phyloP scores from a whole-genome alignment of 2,797 vertebrate species.

The Coccyzus lansbergi region DNA sequence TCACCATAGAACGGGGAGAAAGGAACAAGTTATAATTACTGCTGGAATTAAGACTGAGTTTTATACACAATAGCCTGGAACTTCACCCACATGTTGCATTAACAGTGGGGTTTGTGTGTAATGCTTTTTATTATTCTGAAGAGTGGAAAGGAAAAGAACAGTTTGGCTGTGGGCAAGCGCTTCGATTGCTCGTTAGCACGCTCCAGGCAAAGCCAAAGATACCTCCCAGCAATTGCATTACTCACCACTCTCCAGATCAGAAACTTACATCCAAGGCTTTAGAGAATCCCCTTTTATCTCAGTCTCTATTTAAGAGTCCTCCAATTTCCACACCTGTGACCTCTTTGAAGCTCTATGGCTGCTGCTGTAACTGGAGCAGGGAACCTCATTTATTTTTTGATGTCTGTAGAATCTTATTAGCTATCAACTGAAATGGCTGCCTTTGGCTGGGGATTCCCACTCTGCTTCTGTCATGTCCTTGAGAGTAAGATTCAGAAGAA shows the following conservation, averaged over 20 bases:
- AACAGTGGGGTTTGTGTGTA: constrained; percentile 47
- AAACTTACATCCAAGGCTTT: constrained; percentile 42
- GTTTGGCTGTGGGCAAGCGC: constrained; percentile 48
- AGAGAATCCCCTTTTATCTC: constrained; percentile 53
- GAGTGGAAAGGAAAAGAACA: constrained; percentile 49
- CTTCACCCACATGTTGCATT: constrained; percentile 54
- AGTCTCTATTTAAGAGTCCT: constrained; percentile 39
- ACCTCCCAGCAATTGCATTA: constrained; percentile 61
- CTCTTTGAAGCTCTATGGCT: constrained; percentile 53
- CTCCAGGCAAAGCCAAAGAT: constrained; percentile 53
- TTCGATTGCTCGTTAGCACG: constrained; percentile 45
- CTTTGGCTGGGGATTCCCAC: constrained; percentile 58
- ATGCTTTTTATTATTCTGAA: constrained; percentile 59
- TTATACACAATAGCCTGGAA: constrained; percentile 67
- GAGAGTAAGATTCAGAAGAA: background rate
- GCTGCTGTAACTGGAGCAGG: constrained; percentile 19
- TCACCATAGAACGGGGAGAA: constrained; percentile 2
- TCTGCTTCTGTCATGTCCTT: constrained; percentile 4
- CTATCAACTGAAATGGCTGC: background rate
- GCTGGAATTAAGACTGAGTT: constrained; percentile 42
- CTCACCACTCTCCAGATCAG: constrained; percentile 40
- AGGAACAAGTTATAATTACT: constrained; percentile 46
- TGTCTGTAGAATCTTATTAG: constrained; percentile 32
- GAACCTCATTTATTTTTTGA: constrained; percentile 34
- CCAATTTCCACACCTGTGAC: constrained; percentile 62